Evolutionary conservation across 2,113 vertebrate species (phyloP).

Genomic region (Melanerpes aurifrons): DNA sequence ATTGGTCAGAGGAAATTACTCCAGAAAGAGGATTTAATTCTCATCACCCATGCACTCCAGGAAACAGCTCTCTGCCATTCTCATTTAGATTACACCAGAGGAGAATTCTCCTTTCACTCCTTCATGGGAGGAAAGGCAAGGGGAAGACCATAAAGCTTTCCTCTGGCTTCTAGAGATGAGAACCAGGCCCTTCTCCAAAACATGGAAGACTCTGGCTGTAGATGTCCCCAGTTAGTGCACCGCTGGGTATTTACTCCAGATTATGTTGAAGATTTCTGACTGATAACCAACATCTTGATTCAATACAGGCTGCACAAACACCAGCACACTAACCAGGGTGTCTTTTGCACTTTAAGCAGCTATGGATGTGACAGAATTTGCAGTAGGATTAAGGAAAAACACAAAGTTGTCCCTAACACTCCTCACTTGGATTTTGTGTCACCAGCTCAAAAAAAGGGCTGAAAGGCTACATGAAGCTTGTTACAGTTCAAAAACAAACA

Average conservation of each 20-base stretch:
- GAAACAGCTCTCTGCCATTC: background rate
- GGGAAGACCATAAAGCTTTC: background rate
- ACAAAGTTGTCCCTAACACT: background rate
- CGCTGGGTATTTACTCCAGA: background rate
- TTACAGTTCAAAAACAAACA: background rate
- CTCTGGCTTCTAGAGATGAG: background rate
- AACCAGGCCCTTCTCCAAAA: background rate
- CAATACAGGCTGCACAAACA: background rate
- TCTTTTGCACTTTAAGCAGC: background rate
- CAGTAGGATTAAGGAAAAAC: background rate
- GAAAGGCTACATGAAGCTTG: background rate
- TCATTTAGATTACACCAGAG: too few relatives aligned
- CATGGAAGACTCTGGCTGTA: background rate
- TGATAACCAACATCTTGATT: background rate
- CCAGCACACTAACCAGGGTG: background rate
- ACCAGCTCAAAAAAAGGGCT: background rate
- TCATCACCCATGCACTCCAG: background rate
- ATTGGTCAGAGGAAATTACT: background rate
- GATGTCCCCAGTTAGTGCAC: background rate
- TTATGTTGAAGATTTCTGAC: background rate
- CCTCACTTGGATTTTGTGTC: background rate
- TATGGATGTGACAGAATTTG: background rate
- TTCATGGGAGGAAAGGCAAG: background rate
- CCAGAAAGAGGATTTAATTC: background rate
- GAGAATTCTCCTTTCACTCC: background rate